These are phyloP conservation scores for Nasonia longicornis DNA, from an alignment of 1,140 invertebrate genomes.

Conservation along the genomic window DNA sequence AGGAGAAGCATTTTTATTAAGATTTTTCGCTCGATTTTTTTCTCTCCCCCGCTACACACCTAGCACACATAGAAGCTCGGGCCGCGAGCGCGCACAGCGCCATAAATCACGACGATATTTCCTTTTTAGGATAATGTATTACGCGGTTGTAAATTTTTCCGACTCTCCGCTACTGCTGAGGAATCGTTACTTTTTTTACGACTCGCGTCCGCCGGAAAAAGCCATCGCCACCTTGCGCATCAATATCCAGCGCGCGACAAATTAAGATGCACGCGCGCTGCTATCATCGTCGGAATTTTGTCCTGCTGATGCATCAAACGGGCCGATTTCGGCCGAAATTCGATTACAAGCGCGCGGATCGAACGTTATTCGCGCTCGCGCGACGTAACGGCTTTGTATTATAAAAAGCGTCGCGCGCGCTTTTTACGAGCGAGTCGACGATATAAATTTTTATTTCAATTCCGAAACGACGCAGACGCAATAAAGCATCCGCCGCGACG, in stretches of 20 bases:
- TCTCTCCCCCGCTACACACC: neutral
- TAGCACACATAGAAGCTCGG: neutral
- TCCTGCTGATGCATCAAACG: neutral
- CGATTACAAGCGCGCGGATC: neutral
- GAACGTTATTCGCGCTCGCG: neutral
- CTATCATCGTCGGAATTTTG: neutral
- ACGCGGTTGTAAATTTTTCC: conserved; percentile 33
- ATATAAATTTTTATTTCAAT: conserved; percentile 5
- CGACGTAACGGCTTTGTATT: neutral
- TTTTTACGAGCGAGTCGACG: neutral
- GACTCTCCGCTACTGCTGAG: neutral
- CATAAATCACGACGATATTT: conserved; percentile 37
- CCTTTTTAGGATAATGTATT: conserved; percentile 39
- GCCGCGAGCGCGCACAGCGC: no score
- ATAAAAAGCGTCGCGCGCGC: neutral
- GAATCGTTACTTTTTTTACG: conserved; percentile 21
- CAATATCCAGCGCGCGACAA: neutral
- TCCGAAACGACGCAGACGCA: neutral
- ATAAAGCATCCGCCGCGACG: neutral
- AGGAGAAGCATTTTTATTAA: neutral
- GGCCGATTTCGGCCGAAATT: neutral
- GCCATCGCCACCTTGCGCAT: neutral
- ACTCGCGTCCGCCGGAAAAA: neutral
- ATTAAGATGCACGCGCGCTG: conserved; percentile 13
- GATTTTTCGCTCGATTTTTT: conserved; percentile 19